phyloP scores from a whole-genome alignment of 2,113 vertebrate species.

The Cyprinodon tularosa region DNA sequence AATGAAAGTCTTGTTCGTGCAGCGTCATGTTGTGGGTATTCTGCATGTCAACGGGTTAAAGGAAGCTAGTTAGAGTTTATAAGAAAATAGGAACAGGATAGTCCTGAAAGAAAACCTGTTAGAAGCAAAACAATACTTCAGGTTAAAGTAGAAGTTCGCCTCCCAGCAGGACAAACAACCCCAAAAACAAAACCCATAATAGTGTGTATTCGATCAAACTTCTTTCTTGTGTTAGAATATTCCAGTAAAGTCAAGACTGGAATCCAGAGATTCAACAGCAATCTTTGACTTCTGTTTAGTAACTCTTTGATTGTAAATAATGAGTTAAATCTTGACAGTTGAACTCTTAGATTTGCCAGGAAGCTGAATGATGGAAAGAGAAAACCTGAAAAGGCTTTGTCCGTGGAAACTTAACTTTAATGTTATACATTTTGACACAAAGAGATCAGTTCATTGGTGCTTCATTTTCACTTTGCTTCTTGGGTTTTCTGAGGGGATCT shows the following conservation, averaged over 20 bases:
- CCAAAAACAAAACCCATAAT: neutral
- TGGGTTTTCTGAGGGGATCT: constrained; percentile 28
- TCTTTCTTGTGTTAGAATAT: neutral
- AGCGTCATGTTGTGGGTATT: too few relatives aligned
- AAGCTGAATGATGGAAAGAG: neutral
- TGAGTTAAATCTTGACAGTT: neutral
- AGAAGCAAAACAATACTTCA: neutral
- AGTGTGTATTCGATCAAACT: neutral
- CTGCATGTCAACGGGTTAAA: too few relatives aligned
- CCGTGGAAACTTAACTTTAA: constrained; percentile 11
- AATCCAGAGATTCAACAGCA: neutral
- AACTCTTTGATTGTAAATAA: neutral
- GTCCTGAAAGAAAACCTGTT: too few relatives aligned
- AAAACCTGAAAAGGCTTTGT: neutral
- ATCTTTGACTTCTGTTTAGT: neutral
- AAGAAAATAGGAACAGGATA: too few relatives aligned
- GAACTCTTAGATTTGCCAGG: neutral
- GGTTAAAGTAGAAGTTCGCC: neutral
- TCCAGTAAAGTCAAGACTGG: neutral
- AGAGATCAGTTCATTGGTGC: constrained; percentile 50
- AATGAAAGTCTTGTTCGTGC: too few relatives aligned
- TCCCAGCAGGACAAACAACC: too few relatives aligned
- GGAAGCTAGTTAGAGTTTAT: too few relatives aligned
- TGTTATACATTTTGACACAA: constrained; percentile 26
- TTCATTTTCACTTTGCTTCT: constrained; percentile 50